These are phyloP conservation scores for Callyntrura sp. DNA, from an alignment of 2,888 invertebrate genomes.

Conservation along the genomic window DNA sequence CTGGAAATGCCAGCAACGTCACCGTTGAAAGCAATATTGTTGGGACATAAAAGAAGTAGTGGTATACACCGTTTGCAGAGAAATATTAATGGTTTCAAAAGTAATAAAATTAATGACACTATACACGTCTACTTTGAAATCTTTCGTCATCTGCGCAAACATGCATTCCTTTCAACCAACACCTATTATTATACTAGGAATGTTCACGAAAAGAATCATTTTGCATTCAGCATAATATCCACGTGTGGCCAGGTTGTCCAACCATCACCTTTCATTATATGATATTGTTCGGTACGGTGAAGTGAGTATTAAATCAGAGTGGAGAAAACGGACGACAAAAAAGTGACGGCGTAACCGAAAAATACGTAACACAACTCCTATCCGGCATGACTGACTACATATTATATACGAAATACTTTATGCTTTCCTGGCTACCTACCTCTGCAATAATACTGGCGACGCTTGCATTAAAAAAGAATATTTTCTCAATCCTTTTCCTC, in stretches of 20 bases:
- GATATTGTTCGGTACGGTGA: no score
- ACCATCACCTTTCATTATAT: neutral
- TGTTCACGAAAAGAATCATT: no score
- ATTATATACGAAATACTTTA: constrained; percentile 8
- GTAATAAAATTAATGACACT: no score
- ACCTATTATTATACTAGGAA: no score
- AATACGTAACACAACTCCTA: neutral
- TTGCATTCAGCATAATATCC: constrained; percentile 18
- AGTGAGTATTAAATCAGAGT: neutral
- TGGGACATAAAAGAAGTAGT: no score
- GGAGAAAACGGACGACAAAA: constrained; percentile 37
- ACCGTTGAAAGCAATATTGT: no score
- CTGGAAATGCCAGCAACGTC: no score
- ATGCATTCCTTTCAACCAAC: no score
- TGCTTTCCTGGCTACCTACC: neutral
- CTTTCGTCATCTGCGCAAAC: no score
- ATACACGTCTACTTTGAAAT: no score
- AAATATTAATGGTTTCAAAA: no score
- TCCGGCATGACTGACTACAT: neutral
- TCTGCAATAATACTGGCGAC: constrained; percentile 22
- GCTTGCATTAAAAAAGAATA: constrained; percentile 26
- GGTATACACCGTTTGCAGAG: no score
- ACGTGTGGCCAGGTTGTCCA: constrained; percentile 69
- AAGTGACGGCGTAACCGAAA: constrained; percentile 8
- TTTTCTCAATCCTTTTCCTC: constrained; percentile 64